Percentiles rank a stretch among this genome's conserved stretches.
Conservation (phyloP, 2,113 vertebrate genomes). For the Ovibos moschatus region DNA sequence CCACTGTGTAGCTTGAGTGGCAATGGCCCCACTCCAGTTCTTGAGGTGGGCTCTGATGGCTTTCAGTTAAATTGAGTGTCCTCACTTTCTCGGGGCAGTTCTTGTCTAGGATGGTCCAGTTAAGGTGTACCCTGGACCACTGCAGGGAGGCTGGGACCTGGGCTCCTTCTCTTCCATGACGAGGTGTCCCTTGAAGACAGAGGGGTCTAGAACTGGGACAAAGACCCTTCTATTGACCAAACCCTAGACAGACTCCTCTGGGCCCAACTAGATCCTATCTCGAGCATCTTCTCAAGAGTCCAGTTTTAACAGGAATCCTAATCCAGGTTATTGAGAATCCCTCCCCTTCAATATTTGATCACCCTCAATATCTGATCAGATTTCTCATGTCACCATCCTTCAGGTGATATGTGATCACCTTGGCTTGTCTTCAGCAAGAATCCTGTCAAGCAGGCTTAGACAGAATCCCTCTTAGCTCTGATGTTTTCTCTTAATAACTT, state of each 20-base stretch:
- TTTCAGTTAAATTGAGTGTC: background rate
- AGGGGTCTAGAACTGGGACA: background rate
- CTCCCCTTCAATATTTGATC: background rate
- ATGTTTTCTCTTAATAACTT: background rate
- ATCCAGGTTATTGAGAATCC: background rate
- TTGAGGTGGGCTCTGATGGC: background rate
- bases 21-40: background rate
- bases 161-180: background rate
- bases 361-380: background rate
- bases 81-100: background rate
- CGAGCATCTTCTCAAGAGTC: background rate
- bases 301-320: background rate
- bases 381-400: background rate
- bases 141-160: background rate
- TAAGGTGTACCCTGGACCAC: background rate
- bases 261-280: background rate
- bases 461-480: background rate
- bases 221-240: background rate
- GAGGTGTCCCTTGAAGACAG: background rate
- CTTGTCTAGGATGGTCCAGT: background rate
- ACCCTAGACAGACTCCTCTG: background rate
- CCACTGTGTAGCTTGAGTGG: background rate
- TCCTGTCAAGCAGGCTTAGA: background rate
- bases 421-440: background rate
- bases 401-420: background rate